Evolutionary conservation across 2,888 invertebrate species (phyloP), one percentile per base, ranked within the genome.

Genomic region (Sturmia bella): DNA sequence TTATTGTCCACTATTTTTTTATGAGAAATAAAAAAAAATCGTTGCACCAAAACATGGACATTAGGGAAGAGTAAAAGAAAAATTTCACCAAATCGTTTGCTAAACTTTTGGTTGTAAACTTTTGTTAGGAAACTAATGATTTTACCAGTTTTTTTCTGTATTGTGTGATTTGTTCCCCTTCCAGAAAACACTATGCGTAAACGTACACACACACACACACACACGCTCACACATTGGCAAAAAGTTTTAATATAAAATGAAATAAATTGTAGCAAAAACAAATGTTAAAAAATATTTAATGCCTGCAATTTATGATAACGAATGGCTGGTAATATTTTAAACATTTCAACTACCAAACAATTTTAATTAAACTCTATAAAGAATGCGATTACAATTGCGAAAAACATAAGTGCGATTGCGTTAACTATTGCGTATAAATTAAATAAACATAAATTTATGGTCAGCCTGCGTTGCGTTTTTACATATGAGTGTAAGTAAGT

Each of bases 241-340:
- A 45, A 54, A 66, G 50, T 59, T 43, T 61, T 43, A 63, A 43
- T 24, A 72, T 63, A 73, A 81, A 76, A 48, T 68, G 17, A 72
- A 76, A 61, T 68, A 68, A 77, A 73, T 73, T 77, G 72, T 73
- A 39, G 24, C 27, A 24, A 50, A 24, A 66, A 24, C 12, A 19
- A 15, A 17, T 11, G 64, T 24, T 21, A 45, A 17, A 59, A 27
- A 59, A 19, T 50, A 61, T 56, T 39, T 66, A 76, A 61, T 76
- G 66, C n/a, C 32, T 68, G 72, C 45, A 70, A 77, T 77, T 74
- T 74, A 77, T 82, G 69, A 77, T 73, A 74, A 82, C 52, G 74
- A 78, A 82, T 74, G 64, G 57, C 69, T 45, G 69, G 63, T 50
- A 69, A 82, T 82, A 82, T 69, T 78, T 81, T 82, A 61, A 76